Percentiles rank a stretch among this genome's conserved stretches.
Evolutionary conservation across 2,797 vertebrate species (phyloP).

Genomic region (Falco cherrug): DNA sequence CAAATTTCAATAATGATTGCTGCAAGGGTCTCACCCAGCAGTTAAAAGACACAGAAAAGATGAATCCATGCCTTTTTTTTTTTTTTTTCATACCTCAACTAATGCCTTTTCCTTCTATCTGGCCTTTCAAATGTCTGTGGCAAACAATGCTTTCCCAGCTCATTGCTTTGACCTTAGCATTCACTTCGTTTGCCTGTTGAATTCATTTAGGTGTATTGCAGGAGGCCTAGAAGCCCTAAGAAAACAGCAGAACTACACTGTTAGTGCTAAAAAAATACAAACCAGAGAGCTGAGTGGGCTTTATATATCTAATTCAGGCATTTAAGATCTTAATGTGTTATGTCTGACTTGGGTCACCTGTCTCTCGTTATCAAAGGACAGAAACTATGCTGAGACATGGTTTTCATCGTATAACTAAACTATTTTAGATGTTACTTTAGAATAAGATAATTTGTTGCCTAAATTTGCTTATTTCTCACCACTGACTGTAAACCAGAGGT

Average conservation of each 20-base stretch:
- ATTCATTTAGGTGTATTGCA: not conserved
- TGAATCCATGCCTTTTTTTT: not conserved
- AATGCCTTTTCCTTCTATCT: not conserved
- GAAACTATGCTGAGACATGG: not conserved
- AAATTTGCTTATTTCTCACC: not conserved
- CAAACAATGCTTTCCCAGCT: not conserved
- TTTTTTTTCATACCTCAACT: not conserved
- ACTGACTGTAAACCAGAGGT: not conserved
- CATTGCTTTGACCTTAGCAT: not conserved
- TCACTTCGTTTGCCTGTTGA: not conserved
- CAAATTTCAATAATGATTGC: not conserved
- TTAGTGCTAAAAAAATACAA: not conserved
- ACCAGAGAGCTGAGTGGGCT: not conserved
- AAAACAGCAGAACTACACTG: not conserved
- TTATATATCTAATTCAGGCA: not conserved
- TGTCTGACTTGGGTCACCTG: not conserved
- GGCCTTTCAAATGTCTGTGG: not conserved
- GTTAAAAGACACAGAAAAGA: not conserved
- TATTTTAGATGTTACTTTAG: not conserved
- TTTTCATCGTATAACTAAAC: not conserved
- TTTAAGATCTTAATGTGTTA: not conserved
- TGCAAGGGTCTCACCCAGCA: not conserved
- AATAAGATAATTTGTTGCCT: not conserved
- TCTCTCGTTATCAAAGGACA: not conserved
- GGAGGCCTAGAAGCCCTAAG: not conserved